Conservation (phyloP, 2,888 invertebrate species). For the Galerucella pusilla region DNA sequence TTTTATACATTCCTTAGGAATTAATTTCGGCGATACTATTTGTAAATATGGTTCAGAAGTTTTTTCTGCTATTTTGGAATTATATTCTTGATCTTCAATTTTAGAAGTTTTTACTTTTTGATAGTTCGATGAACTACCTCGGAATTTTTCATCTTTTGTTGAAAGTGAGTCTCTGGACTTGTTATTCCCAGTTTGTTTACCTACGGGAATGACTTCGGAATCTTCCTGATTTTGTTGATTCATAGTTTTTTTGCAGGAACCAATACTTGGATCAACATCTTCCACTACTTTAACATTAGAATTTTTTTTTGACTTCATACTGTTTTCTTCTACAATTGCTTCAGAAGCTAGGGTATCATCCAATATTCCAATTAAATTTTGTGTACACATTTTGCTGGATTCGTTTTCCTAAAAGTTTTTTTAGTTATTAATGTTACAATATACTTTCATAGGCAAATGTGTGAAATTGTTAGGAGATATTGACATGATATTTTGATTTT, state of each 20-base stretch:
- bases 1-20: slow-evolving; percentile 37
- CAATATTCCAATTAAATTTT: background rate
- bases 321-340: background rate
- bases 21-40: background rate
- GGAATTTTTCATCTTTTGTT: background rate
- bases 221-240: background rate
- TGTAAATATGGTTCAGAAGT: background rate
- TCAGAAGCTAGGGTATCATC: background rate
- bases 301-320: background rate
- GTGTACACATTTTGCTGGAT: background rate
- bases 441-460: too few relatives aligned
- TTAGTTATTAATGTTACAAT: background rate
- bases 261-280: background rate
- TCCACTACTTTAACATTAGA: background rate
- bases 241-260: background rate
- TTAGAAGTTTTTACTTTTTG: slow-evolving; percentile 17
- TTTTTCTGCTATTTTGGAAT: background rate
- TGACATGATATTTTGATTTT: too few relatives aligned
- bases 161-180: background rate
- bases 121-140: background rate
- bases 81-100: slow-evolving; percentile 2
- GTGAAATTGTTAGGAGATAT: background rate
- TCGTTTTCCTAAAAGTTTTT: background rate
- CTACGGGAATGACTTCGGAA: background rate
- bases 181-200: background rate